Evolutionary conservation across 2,888 invertebrate genomes (phyloP).

Genomic region (Azorinus chamasolen): DNA sequence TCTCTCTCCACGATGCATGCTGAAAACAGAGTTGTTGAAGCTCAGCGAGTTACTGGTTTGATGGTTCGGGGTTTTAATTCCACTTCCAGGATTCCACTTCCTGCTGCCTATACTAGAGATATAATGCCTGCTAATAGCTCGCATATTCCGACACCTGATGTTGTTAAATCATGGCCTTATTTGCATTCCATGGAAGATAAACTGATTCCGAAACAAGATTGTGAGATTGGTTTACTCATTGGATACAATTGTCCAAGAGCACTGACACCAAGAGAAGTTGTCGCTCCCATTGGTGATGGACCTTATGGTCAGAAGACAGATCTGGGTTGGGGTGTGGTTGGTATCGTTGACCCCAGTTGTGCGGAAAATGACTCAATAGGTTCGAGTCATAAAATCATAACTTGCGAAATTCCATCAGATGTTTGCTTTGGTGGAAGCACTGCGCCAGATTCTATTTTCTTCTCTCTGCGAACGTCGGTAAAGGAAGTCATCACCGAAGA

Average conservation of each 20-base stretch:
- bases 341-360: constrained; percentile 25
- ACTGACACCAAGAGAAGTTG: constrained; percentile 55
- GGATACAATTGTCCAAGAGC: constrained; percentile 67
- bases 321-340: constrained; percentile 61
- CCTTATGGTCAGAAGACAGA: constrained; percentile 58
- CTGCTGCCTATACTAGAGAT: constrained; percentile 48
- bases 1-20: constrained; percentile 54
- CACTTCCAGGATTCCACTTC: constrained; percentile 32
- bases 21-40: constrained; percentile 16
- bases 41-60: constrained; percentile 31
- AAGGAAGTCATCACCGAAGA: constrained; percentile 13
- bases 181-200: constrained; percentile 28
- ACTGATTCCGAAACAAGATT: constrained; percentile 24
- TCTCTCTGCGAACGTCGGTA: constrained; percentile 6
- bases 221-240: constrained; percentile 52
- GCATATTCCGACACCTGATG: constrained; percentile 65
- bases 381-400: no score
- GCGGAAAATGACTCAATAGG: no score
- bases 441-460: no score
- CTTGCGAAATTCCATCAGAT: no score
- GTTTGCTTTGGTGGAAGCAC: no score
- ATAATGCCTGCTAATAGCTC: constrained; percentile 58
- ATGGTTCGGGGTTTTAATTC: constrained; percentile 43
- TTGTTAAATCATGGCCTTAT: constrained; percentile 40
- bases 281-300: constrained; percentile 39